Conservation (phyloP, 2,888 invertebrate genomes). For the Latrodectus hesperus region DNA sequence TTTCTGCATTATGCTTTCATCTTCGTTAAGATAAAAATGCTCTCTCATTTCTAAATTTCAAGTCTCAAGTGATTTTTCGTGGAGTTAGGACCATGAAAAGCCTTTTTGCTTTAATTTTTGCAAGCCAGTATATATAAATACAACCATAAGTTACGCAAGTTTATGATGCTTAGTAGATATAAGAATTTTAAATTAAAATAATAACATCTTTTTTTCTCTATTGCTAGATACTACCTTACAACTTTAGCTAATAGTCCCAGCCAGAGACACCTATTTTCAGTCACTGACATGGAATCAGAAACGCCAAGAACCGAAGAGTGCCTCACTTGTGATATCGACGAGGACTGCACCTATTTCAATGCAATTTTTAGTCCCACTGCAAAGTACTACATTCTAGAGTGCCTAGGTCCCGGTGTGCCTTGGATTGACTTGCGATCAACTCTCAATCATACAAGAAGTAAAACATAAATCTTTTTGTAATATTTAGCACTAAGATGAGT, state of each 20-base stretch:
- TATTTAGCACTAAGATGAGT: no score
- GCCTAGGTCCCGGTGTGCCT: slow-evolving; percentile 93
- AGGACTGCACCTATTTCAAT: slow-evolving; percentile 72
- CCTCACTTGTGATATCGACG: slow-evolving; percentile 85
- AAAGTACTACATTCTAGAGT: slow-evolving; percentile 89
- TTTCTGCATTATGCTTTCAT: no score
- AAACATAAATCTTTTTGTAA: neutral
- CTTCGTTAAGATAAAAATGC: no score
- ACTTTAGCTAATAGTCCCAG: slow-evolving; percentile 89
- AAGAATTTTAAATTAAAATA: no score
- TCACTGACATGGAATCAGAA: slow-evolving; percentile 82
- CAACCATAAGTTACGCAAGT: no score
- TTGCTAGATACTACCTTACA: slow-evolving; percentile 88
- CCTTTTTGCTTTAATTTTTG: no score
- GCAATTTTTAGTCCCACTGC: slow-evolving; percentile 79
- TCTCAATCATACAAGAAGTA: slow-evolving; percentile 69
- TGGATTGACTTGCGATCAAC: slow-evolving; percentile 82
- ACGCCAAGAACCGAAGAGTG: slow-evolving; percentile 85
- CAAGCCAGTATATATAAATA: no score
- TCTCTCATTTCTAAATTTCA: no score
- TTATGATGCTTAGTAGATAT: no score
- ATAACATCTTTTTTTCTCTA: neutral
- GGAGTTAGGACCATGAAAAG: no score
- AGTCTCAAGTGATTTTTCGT: no score
- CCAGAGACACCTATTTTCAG: slow-evolving; percentile 90